Percentiles rank a stretch among this genome's conserved stretches.
These are phyloP conservation scores for Urocitellus parryii DNA, from an alignment of 2,113 vertebrate genomes.

Conservation along the genomic window DNA sequence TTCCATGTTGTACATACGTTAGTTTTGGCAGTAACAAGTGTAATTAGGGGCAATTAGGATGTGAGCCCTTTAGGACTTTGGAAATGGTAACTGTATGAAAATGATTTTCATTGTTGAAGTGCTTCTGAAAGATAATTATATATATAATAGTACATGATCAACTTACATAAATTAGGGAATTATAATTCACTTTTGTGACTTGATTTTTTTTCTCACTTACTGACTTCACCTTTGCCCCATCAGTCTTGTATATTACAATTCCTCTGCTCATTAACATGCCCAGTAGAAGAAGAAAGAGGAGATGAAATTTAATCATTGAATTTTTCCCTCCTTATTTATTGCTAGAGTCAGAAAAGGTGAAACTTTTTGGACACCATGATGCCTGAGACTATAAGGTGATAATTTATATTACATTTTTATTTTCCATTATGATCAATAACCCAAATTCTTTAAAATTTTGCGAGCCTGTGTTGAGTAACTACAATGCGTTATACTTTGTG, in stretches of 20 bases:
- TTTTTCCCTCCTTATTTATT: background rate
- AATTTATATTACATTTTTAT: background rate
- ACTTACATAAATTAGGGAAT: background rate
- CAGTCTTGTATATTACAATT: background rate
- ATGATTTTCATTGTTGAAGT: conserved; percentile 49
- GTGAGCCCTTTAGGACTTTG: background rate
- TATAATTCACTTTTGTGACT: conserved; percentile 41
- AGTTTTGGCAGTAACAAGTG: background rate
- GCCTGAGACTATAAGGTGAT: background rate
- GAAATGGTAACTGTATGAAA: background rate
- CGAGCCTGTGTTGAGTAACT: background rate
- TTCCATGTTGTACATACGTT: background rate
- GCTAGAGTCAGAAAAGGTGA: background rate
- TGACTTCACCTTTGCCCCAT: conserved; percentile 10
- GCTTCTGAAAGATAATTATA: conserved; percentile 40
- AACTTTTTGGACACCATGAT: background rate
- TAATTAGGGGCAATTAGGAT: background rate
- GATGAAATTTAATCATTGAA: background rate
- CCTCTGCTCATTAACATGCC: background rate
- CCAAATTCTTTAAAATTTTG: background rate
- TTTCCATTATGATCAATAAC: background rate
- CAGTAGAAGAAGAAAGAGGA: background rate
- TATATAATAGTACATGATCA: background rate
- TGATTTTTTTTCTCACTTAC: conserved; percentile 37
- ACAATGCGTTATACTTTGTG: background rate